Conservation (phyloP, 64 coral and sea anemone species). For the Pachyseris speciosa region DNA sequence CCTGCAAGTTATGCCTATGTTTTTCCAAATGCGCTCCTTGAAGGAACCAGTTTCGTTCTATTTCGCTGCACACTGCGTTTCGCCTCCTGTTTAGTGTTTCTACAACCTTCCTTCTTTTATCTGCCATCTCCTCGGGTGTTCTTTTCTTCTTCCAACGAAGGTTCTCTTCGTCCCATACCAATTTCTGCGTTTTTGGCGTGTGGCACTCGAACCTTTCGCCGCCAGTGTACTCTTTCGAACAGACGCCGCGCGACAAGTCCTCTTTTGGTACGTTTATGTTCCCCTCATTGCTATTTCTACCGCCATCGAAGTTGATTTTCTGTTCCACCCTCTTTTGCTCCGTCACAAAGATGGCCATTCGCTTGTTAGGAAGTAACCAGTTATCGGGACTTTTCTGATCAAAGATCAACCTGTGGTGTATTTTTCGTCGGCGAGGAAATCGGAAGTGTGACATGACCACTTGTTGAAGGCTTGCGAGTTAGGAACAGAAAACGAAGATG, state of each 20-base stretch:
- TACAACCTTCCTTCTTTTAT: neutral
- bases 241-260: too few species aligned
- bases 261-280: neutral
- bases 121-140: neutral
- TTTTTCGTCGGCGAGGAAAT: neutral
- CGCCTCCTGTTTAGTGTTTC: neutral
- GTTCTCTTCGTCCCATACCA: neutral
- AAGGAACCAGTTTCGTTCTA: slow-evolving; percentile 8
- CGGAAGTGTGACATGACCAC: neutral
- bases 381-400: neutral
- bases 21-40: slow-evolving; percentile 5
- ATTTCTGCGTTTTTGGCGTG: neutral
- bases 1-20: neutral
- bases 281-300: too few species aligned
- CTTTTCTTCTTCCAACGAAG: neutral
- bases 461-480: too few species aligned
- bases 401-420: neutral
- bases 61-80: neutral
- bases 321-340: neutral
- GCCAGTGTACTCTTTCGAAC: too few species aligned
- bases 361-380: neutral
- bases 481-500: too few species aligned
- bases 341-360: neutral
- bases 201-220: too few species aligned
- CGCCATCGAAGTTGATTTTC: too few species aligned